A percentile compares a stretch with the other conserved stretches of the same genome.
phyloP scores from a whole-genome alignment of 2,113 vertebrate genomes.

The Elanus axillaris region DNA sequence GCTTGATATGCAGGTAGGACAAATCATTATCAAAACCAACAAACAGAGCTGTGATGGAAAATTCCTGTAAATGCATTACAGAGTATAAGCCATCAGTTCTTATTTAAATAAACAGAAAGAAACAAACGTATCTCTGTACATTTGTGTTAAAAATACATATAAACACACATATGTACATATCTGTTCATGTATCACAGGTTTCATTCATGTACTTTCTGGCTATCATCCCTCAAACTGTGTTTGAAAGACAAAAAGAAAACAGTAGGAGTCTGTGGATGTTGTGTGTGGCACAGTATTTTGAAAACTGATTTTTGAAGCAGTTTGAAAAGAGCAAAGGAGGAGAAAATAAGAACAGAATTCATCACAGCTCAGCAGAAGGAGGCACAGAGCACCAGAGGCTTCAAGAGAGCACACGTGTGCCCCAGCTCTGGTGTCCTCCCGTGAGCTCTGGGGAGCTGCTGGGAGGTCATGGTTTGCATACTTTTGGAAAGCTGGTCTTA shows the following conservation, averaged over 20 bases:
- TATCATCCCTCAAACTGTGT: not conserved
- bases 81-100: not conserved
- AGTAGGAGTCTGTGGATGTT: not conserved
- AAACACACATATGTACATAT: not conserved
- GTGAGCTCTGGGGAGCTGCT: accelerated
- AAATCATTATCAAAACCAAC: not conserved
- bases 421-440: not conserved
- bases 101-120: not conserved
- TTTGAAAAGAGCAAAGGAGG: not conserved
- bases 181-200: not conserved
- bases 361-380: not conserved
- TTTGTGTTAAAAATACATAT: not conserved
- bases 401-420: accelerated
- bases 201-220: not conserved
- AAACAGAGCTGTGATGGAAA: not conserved
- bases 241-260: not conserved
- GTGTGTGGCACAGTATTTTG: not conserved
- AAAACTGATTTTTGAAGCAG: not conserved
- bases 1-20: not conserved
- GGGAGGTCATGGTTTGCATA: not conserved
- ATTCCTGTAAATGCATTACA: not conserved
- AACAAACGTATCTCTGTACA: not conserved
- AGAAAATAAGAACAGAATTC: not conserved
- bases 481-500: not conserved
- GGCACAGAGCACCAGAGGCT: not conserved